phyloP scores from a whole-genome alignment of 2,797 vertebrate species.

The Macrochelys suwanniensis region DNA sequence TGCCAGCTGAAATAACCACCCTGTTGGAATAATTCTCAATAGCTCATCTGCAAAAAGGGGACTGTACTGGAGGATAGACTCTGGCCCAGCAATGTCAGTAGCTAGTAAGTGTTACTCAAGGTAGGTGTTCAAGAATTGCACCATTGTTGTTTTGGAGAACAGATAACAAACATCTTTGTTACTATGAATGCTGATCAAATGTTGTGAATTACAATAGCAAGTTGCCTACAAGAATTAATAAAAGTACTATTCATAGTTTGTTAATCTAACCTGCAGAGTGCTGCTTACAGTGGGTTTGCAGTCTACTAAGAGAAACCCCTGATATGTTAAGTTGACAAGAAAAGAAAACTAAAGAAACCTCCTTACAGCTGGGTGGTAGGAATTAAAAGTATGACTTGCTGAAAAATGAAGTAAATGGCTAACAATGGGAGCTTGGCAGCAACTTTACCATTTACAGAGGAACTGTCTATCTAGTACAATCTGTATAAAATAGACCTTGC shows the following conservation, averaged over 20 bases:
- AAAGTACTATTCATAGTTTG: background rate
- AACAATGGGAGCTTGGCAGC: constrained; percentile 67
- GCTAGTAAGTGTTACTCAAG: background rate
- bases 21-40: background rate
- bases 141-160: background rate
- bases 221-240: background rate
- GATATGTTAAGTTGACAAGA: constrained; percentile 57
- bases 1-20: too few relatives aligned
- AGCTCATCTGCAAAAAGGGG: background rate
- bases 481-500: constrained; percentile 63
- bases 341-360: constrained; percentile 57
- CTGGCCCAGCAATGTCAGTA: background rate
- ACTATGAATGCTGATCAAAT: background rate
- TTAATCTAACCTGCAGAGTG: constrained; percentile 20
- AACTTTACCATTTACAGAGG: constrained; percentile 53
- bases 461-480: constrained; percentile 53
- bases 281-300: constrained; percentile 40
- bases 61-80: background rate
- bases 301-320: constrained; percentile 41
- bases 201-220: constrained; percentile 10
- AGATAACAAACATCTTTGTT: background rate
- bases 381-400: constrained; percentile 50
- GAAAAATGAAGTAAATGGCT: constrained; percentile 62
- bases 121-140: background rate
- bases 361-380: constrained; percentile 55